Percentiles rank a stretch among this genome's conserved stretches.
These are phyloP conservation scores for Portunus trituberculatus DNA, from an alignment of 1,140 invertebrate species.

Conservation along the genomic window DNA sequence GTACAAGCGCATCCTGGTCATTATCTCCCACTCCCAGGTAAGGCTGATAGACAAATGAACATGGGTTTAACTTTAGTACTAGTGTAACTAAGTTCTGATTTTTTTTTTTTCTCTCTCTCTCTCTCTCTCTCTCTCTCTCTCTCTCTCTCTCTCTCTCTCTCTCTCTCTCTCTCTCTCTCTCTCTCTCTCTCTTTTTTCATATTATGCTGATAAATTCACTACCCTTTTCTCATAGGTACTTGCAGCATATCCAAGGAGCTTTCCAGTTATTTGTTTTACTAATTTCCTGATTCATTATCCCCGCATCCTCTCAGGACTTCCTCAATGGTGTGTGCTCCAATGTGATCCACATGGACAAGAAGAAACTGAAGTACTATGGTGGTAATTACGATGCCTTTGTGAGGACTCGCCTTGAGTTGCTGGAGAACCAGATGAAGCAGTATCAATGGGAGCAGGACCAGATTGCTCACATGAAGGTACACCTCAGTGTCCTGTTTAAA, in stretches of 20 bases:
- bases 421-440: slow-evolving; percentile 99
- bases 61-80: background rate
- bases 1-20: slow-evolving; percentile 98
- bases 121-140: background rate
- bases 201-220: background rate
- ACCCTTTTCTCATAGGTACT: background rate
- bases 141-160: background rate
- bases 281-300: background rate
- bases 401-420: slow-evolving; percentile 93
- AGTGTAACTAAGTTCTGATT: background rate
- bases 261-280: background rate
- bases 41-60: background rate
- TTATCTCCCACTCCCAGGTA: slow-evolving; percentile 95
- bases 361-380: slow-evolving; percentile 96
- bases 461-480: slow-evolving; percentile 97
- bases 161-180: background rate
- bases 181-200: background rate
- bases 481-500: too few species aligned
- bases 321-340: slow-evolving; percentile 99
- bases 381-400: slow-evolving; percentile 98
- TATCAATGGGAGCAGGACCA: slow-evolving; percentile 99
- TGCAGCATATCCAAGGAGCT: background rate
- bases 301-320: slow-evolving; percentile 91
- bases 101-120: background rate
- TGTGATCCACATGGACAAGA: slow-evolving; percentile 97